phyloP scores from a whole-genome alignment of 2,888 invertebrate genomes.

The Eustalomyia histrio region DNA sequence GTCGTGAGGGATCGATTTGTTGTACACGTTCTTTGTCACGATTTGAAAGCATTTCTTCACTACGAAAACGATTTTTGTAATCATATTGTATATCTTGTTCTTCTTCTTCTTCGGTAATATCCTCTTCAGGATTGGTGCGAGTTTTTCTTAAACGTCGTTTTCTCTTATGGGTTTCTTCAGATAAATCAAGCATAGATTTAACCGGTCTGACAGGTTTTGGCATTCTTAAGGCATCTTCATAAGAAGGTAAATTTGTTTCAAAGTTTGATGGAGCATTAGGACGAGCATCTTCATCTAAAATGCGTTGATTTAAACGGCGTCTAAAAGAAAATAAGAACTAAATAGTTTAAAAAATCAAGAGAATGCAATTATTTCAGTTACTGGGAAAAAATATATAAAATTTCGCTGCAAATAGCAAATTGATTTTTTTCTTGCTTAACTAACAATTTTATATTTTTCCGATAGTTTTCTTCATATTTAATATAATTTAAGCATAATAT shows the following conservation, averaged over 20 bases:
- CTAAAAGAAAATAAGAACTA: too few relatives aligned
- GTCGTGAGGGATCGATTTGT: conserved; percentile 70
- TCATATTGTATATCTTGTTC: conserved; percentile 73
- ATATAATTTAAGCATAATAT: too few relatives aligned
- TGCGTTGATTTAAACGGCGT: conserved; percentile 80
- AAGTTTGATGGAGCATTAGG: conserved; percentile 83
- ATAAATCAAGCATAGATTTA: conserved; percentile 80
- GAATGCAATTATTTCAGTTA: too few relatives aligned
- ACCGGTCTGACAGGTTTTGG: conserved; percentile 84
- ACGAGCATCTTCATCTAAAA: conserved; percentile 81
- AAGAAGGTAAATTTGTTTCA: conserved; percentile 86
- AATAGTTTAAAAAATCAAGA: too few relatives aligned
- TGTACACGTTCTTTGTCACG: conserved; percentile 75
- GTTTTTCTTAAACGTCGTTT: conserved; percentile 70
- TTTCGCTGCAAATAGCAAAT: too few relatives aligned
- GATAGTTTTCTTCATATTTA: too few relatives aligned
- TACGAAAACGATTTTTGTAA: conserved; percentile 74
- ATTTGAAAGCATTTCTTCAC: conserved; percentile 77
- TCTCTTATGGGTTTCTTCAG: conserved; percentile 79
- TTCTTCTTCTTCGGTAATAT: conserved; percentile 68
- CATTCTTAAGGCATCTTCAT: conserved; percentile 88
- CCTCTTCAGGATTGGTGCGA: conserved; percentile 69
- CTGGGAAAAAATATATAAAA: too few relatives aligned
- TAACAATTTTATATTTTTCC: too few relatives aligned
- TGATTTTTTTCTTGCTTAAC: too few relatives aligned